Evolutionary conservation across 2,113 vertebrate genomes (phyloP).

Genomic region (Hiodon tergisus): DNA sequence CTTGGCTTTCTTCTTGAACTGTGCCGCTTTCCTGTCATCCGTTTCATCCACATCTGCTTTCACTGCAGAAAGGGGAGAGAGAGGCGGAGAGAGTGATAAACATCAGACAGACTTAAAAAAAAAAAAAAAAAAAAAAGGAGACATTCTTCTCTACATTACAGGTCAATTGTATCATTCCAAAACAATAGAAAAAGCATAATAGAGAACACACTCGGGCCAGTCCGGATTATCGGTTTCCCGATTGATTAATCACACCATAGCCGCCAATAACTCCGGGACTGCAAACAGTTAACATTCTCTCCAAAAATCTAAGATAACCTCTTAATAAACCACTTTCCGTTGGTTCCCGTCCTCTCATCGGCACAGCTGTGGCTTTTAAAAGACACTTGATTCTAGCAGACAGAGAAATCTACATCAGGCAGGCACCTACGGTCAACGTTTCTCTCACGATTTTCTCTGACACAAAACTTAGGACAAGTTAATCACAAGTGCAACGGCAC

Average conservation of each 20-base stretch:
- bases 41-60: conserved; percentile 71
- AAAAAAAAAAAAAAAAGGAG: conserved; percentile 7
- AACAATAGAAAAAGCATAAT: conserved; percentile 11
- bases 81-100: not conserved
- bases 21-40: conserved; percentile 65
- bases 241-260: conserved; percentile 16
- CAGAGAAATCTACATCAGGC: no score
- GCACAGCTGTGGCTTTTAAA: no score
- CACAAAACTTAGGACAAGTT: no score
- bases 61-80: conserved; percentile 59
- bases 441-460: no score
- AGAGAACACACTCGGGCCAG: conserved; percentile 11
- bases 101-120: not conserved
- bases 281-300: not conserved
- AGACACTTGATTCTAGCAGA: no score
- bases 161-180: conserved; percentile 1
- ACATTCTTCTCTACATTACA: conserved; percentile 5
- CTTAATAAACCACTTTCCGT: no score
- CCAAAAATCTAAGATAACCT: not conserved
- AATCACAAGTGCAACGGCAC: no score
- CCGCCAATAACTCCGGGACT: conserved; percentile 8
- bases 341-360: no score
- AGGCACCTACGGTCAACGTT: no score
- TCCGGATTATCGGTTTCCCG: conserved; percentile 8
- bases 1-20: conserved; percentile 86